Base-by-base conservation (phyloP, 2,797 vertebrate genomes). In the Myotis pilosus region DNA sequence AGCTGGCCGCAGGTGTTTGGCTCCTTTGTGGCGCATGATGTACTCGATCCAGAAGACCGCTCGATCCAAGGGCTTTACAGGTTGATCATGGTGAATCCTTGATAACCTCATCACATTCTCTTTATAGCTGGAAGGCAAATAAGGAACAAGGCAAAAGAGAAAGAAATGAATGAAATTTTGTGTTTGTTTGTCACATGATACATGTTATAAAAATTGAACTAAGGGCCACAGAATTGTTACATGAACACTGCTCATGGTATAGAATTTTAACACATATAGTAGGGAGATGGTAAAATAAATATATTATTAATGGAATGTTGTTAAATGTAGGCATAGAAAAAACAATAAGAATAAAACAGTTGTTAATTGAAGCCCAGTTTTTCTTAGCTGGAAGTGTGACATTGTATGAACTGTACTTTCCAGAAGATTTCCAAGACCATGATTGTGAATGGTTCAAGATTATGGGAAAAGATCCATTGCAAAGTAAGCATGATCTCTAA, bases 21-120 rank as follows among this genome's bases (percentile, higher is more conserved):
- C 99, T 1, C 98, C 98, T 80, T 98, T 98, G 96, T 99, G 97
- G 57, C 98, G 98, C 98, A 99, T 99, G 28, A 98, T 98, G 92
- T 96, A 98, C 97, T 99, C 98, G 0, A 99, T 97, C 99, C 99
- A 99, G 98, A 99, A 99, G 71, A 99, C 97, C 0, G 99, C 98
- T 85, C 98, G 97, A n/a, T 99, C 98, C 30, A 95, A 97, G 4
- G 99, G 98, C 72, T 91, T 98, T 4, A 98, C 23, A 3, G 98
- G 99, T 95, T 99, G 98, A 89, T 99, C 98, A 0, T 98, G 99
- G 68, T 99, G 98, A 81, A 99, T 99, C 3, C 92, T 96, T 53
- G 98, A 99, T 88, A 99, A 85, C 41, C 51, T 72, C 97, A 98
- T 87, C 28, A 87, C 97, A 3, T 98, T 99, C 84, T 98, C 98